These are phyloP conservation scores for Athalia circularis DNA, from an alignment of 2,888 invertebrate species.

Conservation along the genomic window DNA sequence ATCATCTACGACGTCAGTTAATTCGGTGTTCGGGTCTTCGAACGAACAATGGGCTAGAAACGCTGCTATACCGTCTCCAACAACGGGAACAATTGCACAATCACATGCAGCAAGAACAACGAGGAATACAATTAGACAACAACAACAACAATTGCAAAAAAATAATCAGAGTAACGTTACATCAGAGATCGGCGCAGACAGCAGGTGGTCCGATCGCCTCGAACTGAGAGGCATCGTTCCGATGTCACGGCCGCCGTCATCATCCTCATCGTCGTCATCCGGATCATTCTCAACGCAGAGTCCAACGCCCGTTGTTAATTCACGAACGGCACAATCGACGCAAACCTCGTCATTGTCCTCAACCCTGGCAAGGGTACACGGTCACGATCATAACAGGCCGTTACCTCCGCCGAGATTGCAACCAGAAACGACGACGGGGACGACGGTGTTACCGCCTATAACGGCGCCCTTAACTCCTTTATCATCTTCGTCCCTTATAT, in stretches of 20 bases:
- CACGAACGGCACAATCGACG: no score
- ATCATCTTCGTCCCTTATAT: conserved; percentile 70
- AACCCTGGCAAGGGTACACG: conserved; percentile 58
- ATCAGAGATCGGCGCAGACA: conserved; percentile 40
- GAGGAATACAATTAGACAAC: conserved; percentile 52
- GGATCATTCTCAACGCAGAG: conserved; percentile 54
- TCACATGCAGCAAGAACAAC: background rate
- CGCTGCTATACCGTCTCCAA: background rate
- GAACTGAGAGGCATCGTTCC: conserved; percentile 65
- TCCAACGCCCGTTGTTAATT: conserved; percentile 62
- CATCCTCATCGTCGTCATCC: conserved; percentile 46
- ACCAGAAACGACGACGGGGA: conserved; percentile 54
- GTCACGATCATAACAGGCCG: conserved; percentile 70
- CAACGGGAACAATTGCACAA: conserved; percentile 3
- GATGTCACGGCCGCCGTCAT: conserved; percentile 66
- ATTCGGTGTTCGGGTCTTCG: conserved; percentile 41
- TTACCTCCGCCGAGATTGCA: conserved; percentile 68
- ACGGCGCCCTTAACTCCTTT: conserved; percentile 76
- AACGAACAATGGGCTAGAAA: conserved; percentile 40
- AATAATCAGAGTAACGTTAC: background rate
- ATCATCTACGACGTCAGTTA: conserved; percentile 52
- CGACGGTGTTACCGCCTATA: conserved; percentile 75
- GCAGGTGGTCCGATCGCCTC: conserved; percentile 57
- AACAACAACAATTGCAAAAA: no score
- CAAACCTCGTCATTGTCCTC: conserved; percentile 72